Evolutionary conservation across 2,888 invertebrate genomes (phyloP).

Genomic region (Dicyrtomina minuta): DNA sequence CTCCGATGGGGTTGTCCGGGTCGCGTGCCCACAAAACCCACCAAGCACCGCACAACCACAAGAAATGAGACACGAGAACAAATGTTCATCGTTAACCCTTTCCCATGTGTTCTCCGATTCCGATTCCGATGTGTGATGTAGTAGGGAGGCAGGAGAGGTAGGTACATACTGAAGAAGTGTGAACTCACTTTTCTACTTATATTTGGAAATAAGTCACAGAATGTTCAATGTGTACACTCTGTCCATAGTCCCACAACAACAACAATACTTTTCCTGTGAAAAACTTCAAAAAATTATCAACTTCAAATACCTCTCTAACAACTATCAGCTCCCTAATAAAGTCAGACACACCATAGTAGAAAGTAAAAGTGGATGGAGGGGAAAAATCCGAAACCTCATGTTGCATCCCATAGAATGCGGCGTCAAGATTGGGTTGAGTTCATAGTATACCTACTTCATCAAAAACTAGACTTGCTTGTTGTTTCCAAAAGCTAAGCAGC

Average conservation of each 20-base stretch:
- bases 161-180: no score
- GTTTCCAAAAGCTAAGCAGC: no score
- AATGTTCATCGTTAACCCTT: conserved; percentile 31
- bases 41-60: conserved; percentile 9
- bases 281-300: conserved; percentile 1
- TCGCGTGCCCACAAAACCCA: conserved; percentile 20
- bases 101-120: conserved; percentile 6
- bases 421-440: no score
- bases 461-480: no score
- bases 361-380: neutral
- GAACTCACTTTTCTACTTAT: no score
- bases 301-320: no score
- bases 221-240: no score
- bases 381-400: no score
- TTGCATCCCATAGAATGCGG: no score
- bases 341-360: neutral
- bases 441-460: no score
- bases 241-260: conserved; percentile 12
- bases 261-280: conserved; percentile 1
- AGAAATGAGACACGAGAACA: conserved; percentile 24
- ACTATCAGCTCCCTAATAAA: neutral
- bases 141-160: no score
- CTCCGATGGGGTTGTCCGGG: conserved; percentile 10
- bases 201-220: no score
- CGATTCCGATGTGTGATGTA: neutral